Evolutionary conservation across 2,797 vertebrate genomes (phyloP), one percentile per base, ranked within the genome.

Genomic region (Myoxocephalus aenaeus): DNA sequence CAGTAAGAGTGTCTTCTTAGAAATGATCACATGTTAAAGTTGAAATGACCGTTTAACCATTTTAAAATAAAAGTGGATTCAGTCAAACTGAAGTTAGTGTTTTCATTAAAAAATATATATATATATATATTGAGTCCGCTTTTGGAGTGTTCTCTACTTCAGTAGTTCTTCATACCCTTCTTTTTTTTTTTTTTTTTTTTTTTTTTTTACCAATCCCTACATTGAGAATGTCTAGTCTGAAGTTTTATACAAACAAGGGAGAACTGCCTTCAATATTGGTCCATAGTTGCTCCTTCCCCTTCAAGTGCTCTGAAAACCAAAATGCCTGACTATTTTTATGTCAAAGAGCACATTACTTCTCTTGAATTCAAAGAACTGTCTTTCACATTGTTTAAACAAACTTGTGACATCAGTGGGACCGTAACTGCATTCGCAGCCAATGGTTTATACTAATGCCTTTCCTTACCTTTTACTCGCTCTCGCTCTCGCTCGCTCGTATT

Each of bases 291-390:
- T 29, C 56, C 42, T 73, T 51, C 10, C 32, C 18, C 2, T 58
- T 50, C 18, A 38, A 42, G n/a, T 20, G 4, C 69, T 57, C 36
- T 59, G 44, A 53, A 14, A 46, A 38, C 2, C 7, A 54, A 73
- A 75, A 65, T 57, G 51, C 17, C 53, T 5, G 5, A 44, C 5
- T 18, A 11, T 72, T 70, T 68, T 72, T 38, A 72, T 81, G 61
- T 73, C 62, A 62, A 73, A 54, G 11, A 69, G 62, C n/a, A 40
- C 25, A 15, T 51, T 6, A 57, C 50, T 18, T 48, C 57, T 65
- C 53, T 18, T 62, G 18, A 22, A 73, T 48, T 27, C 17, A 51
- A 83, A 72, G n/a, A 56, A 61, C 1, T 15, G 25, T 38, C 44
- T 70, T 42, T 53, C 29, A 70, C 65, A 34, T 46, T 53, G 18